A percentile compares a stretch with the other conserved stretches of the same genome.
phyloP scores from a whole-genome alignment of 1,140 invertebrate genomes.

The Portunus trituberculatus region DNA sequence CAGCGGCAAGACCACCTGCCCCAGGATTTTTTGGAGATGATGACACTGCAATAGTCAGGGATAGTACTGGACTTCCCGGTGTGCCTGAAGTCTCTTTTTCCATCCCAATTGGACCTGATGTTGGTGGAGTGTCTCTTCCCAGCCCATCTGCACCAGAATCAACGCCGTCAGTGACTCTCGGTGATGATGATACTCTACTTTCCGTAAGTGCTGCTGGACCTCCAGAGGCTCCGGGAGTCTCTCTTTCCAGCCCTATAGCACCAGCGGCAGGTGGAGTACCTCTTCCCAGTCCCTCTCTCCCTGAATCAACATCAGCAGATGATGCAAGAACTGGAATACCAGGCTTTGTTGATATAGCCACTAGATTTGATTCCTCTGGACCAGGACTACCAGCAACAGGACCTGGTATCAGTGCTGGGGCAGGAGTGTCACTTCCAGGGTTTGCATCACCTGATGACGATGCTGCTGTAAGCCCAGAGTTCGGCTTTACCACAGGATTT shows the following conservation, averaged over 20 bases:
- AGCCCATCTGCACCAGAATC: background rate
- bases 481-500: background rate
- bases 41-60: background rate
- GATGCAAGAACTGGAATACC: background rate
- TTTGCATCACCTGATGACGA: background rate
- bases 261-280: conserved; percentile 34
- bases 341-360: background rate
- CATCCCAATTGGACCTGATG: background rate
- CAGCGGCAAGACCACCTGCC: background rate
- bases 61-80: background rate
- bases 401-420: background rate
- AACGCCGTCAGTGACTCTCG: background rate
- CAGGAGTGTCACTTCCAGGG: background rate
- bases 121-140: conserved; percentile 29
- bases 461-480: background rate
- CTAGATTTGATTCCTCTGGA: background rate
- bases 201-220: background rate
- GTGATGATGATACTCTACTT: background rate
- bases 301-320: background rate
- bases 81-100: background rate
- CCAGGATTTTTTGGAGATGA: background rate
- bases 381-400: background rate
- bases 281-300: background rate
- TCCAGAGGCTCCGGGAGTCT: background rate
- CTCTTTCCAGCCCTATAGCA: background rate